These are phyloP conservation scores for Callosobruchus maculatus DNA, from an alignment of 2,888 invertebrate genomes.

Conservation along the genomic window DNA sequence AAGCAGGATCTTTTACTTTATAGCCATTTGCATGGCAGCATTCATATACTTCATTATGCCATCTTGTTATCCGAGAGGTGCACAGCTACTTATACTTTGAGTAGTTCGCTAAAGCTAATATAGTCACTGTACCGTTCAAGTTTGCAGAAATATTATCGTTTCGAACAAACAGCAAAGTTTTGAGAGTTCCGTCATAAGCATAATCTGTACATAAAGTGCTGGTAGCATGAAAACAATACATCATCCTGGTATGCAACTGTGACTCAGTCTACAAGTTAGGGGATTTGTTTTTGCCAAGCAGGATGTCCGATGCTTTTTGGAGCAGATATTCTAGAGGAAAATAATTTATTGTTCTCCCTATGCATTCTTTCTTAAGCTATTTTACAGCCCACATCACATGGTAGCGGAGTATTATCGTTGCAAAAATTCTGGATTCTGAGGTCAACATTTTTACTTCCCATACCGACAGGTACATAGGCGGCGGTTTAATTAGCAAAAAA, in stretches of 20 bases:
- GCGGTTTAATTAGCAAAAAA: no score
- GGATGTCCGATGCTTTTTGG: no score
- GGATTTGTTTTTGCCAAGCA: neutral
- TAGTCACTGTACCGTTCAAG: neutral
- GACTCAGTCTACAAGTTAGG: neutral
- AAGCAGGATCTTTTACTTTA: neutral
- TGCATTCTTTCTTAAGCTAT: no score
- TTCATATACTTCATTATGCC: neutral
- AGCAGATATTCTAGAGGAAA: no score
- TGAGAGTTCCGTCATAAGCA: neutral
- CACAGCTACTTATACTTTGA: neutral
- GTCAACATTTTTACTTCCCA: no score
- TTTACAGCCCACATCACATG: no score
- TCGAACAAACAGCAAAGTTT: neutral
- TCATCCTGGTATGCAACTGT: neutral
- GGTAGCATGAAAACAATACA: neutral
- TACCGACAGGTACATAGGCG: no score
- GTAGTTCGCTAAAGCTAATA: neutral
- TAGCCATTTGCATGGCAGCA: neutral
- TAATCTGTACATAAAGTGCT: neutral
- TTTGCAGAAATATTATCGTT: neutral
- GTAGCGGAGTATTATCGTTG: no score
- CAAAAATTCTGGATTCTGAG: no score
- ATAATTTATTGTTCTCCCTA: no score
- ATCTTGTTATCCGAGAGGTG: neutral